Evolutionary conservation across 2,888 invertebrate genomes (phyloP), one percentile per base, ranked within the genome.

Genomic region (Drosophila putrida): DNA sequence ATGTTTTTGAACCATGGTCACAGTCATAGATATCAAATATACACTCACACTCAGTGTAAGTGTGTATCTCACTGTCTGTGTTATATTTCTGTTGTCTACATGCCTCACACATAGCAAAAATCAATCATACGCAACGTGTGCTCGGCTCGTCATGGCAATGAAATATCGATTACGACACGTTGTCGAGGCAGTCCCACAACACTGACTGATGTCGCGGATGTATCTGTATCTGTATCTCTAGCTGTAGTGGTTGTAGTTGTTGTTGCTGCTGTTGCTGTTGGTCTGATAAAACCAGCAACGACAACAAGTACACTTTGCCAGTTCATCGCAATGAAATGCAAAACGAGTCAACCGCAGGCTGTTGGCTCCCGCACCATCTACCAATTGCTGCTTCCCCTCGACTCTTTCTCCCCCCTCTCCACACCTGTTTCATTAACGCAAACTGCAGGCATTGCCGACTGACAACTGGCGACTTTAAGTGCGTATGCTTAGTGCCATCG

Each of bases 111-210:
- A 53, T 41, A 49, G 70, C 72, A 71, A 70, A 82, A 84, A 88
- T 88, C 85, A 85, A 82, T 87, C 85, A 85, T 84, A 85, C 85
- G 85, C 81, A 85, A 75, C 79, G 88, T 78, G 74, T 47, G 69
- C 80, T 50, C 65, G 36, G 68, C 78, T 72, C 73, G 82, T 74
- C 75, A 71, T 71, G 82, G 82, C 81, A 79, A 80, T 88, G 83
- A 78, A 85, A 85, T 85, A 86, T 86, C 85, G 88, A 86, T 86
- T 88, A 82, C 85, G 80, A 78, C 85, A 82, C 80, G 62, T 78
- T 78, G 68, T 68, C 71, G 65, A 36, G 67, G 41, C 70, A 65
- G 46, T 62, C 63, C 43, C 64, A 58, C 59, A 75, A 35, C 83
- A 67, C 53, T 68, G 73, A 75, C 64, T 75, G 78, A 69, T 76